phyloP scores from a whole-genome alignment of 2,113 vertebrate species.

The Epinephelus moara region DNA sequence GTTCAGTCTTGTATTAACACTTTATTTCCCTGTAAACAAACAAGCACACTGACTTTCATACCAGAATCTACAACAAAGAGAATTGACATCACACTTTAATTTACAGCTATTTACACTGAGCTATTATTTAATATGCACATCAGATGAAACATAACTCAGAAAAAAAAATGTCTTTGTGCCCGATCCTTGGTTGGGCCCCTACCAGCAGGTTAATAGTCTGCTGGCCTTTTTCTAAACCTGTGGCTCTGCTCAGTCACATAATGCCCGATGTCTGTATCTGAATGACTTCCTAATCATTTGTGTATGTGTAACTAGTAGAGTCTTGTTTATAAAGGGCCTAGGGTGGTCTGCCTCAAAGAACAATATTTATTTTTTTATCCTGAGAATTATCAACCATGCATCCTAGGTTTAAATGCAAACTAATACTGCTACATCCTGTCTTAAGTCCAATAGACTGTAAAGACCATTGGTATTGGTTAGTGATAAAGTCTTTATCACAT shows the following conservation, averaged over 20 bases:
- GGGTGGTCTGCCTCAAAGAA: not conserved
- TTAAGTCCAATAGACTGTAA: not conserved
- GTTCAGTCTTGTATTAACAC: slow-evolving; percentile 2
- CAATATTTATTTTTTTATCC: slow-evolving; percentile 9
- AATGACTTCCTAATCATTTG: not conserved
- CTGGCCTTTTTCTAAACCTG: not conserved
- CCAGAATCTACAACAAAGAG: not conserved
- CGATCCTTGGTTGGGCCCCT: not conserved
- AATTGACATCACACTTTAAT: slow-evolving; percentile 32
- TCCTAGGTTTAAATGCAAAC: slow-evolving; percentile 6
- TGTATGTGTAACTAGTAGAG: not conserved
- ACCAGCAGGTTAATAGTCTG: not conserved
- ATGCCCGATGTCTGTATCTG: slow-evolving; percentile 5
- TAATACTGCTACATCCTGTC: not conserved
- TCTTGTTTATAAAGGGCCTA: not conserved
- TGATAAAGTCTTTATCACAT: slow-evolving; percentile 1
- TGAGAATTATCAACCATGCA: slow-evolving; percentile 1
- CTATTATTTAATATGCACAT: slow-evolving; percentile 20
- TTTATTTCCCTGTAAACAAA: slow-evolving; percentile 66
- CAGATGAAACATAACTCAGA: not conserved
- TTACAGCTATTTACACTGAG: slow-evolving; percentile 57
- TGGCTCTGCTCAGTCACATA: slow-evolving; percentile 1
- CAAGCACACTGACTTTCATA: slow-evolving; percentile 19
- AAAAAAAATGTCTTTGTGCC: slow-evolving; percentile 10
- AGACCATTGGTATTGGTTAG: not conserved